phyloP scores from a whole-genome alignment of 2,888 invertebrate genomes.

The Xiphydria camelus region DNA sequence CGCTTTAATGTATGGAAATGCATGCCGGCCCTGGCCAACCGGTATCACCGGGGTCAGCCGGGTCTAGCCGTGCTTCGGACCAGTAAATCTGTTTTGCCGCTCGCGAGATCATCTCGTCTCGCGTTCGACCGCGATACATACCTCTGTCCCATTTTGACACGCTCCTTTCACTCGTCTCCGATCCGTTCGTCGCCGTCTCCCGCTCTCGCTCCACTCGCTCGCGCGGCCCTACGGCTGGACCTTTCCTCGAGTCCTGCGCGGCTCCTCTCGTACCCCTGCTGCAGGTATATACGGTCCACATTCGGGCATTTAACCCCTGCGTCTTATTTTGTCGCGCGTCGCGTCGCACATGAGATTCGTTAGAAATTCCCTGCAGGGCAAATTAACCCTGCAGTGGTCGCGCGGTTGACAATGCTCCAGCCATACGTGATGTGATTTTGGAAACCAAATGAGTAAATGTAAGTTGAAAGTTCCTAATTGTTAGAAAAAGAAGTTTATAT shows the following conservation, averaged over 20 bases:
- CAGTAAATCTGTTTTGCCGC: slow-evolving; percentile 40
- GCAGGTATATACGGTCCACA: too few species aligned
- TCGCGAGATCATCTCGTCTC: slow-evolving; percentile 33
- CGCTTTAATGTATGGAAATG: slow-evolving; percentile 43
- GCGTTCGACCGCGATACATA: slow-evolving; percentile 24
- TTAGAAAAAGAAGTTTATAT: too few species aligned
- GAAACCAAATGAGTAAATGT: too few species aligned
- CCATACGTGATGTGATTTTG: too few species aligned
- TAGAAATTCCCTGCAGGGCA: too few species aligned
- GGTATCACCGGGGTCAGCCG: slow-evolving; percentile 39
- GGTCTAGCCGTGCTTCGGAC: slow-evolving; percentile 25
- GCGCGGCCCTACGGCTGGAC: slow-evolving; percentile 21
- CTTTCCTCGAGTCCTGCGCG: slow-evolving; percentile 19
- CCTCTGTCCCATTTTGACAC: slow-evolving; percentile 35
- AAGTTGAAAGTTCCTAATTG: too few species aligned
- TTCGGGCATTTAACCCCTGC: slow-evolving; percentile 43
- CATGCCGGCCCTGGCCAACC: slow-evolving; percentile 32
- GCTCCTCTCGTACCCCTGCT: background rate
- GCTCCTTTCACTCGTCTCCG: slow-evolving; percentile 22
- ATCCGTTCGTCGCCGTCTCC: slow-evolving; percentile 17
- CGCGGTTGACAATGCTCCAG: too few species aligned
- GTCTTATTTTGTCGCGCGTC: too few species aligned
- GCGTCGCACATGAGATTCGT: too few species aligned
- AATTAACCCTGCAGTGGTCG: too few species aligned
- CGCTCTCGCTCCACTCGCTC: slow-evolving; percentile 13